Percentiles rank a stretch among this genome's conserved stretches.
phyloP scores from a whole-genome alignment of 2,113 vertebrate genomes.

The Hirundichthys speculiger region DNA sequence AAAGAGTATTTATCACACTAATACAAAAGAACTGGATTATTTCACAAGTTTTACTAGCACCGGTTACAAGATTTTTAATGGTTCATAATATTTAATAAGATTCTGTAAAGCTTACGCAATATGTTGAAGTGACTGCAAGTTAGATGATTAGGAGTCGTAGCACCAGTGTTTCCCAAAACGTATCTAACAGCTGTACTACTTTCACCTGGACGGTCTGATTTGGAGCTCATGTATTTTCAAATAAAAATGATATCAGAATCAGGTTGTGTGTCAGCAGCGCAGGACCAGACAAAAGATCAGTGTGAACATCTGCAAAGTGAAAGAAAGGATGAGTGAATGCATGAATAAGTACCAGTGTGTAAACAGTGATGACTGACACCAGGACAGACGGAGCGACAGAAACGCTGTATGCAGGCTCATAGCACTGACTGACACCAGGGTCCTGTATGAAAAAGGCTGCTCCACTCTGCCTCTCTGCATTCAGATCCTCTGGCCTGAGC shows the following conservation, averaged over 20 bases:
- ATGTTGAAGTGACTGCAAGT: too few species aligned
- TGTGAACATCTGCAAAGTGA: slow-evolving; percentile 44
- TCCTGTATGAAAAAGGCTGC: neutral
- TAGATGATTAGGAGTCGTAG: too few species aligned
- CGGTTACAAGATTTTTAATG: too few species aligned
- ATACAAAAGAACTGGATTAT: too few species aligned
- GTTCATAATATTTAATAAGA: too few species aligned
- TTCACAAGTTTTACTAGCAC: too few species aligned
- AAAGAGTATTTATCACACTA: too few species aligned
- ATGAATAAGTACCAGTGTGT: slow-evolving; percentile 60
- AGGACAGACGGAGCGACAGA: slow-evolving; percentile 1
- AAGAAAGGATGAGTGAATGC: slow-evolving; percentile 25
- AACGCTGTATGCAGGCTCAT: slow-evolving; percentile 11
- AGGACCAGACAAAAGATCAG: slow-evolving; percentile 24
- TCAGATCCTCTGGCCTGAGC: neutral
- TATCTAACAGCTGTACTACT: too few species aligned
- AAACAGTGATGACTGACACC: slow-evolving; percentile 1
- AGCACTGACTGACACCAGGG: slow-evolving; percentile 61
- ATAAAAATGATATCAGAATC: neutral
- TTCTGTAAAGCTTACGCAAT: too few species aligned
- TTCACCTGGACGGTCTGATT: neutral
- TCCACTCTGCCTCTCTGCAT: neutral
- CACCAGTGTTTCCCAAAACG: too few species aligned
- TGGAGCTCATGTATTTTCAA: neutral
- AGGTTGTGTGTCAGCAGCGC: neutral